Conservation (phyloP, 1,140 invertebrate genomes). For the Hyposmocoma kahamanoa region DNA sequence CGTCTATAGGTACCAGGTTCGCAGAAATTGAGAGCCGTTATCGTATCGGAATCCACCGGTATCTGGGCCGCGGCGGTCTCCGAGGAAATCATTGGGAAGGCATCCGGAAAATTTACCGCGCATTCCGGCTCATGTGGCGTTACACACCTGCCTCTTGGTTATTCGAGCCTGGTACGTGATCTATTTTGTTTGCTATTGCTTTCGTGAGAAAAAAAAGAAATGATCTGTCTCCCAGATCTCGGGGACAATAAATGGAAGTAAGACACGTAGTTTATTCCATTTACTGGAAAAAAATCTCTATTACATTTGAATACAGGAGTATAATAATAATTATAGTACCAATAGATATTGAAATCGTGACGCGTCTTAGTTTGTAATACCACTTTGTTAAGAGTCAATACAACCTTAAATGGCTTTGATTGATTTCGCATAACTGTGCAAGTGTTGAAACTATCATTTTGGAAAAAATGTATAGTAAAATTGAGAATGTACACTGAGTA, state of each 20-base stretch:
- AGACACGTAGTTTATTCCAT: too few relatives aligned
- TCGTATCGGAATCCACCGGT: constrained; percentile 62
- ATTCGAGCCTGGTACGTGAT: constrained; percentile 54
- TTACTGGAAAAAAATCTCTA: not conserved
- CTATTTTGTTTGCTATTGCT: constrained; percentile 43
- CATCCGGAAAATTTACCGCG: constrained; percentile 77
- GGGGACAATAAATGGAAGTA: too few relatives aligned
- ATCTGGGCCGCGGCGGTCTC: constrained; percentile 72
- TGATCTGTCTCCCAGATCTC: not conserved
- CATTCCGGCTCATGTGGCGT: constrained; percentile 53
- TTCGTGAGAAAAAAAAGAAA: constrained; percentile 9
- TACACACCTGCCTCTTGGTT: constrained; percentile 59
- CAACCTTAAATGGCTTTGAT: too few relatives aligned
- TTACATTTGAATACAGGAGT: too few relatives aligned
- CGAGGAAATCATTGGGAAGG: constrained; percentile 82
- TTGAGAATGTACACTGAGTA: too few relatives aligned
- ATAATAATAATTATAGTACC: too few relatives aligned
- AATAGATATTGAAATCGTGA: too few relatives aligned
- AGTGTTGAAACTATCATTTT: too few relatives aligned
- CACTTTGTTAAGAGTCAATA: too few relatives aligned
- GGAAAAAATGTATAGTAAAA: too few relatives aligned
- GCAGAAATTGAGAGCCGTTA: constrained; percentile 61
- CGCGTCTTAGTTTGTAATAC: too few relatives aligned
- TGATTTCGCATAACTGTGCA: too few relatives aligned
- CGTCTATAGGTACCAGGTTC: constrained; percentile 36